Percentiles rank a stretch among this genome's conserved stretches.
Conservation (phyloP, 2,797 vertebrate genomes). For the Cygnus olor region DNA sequence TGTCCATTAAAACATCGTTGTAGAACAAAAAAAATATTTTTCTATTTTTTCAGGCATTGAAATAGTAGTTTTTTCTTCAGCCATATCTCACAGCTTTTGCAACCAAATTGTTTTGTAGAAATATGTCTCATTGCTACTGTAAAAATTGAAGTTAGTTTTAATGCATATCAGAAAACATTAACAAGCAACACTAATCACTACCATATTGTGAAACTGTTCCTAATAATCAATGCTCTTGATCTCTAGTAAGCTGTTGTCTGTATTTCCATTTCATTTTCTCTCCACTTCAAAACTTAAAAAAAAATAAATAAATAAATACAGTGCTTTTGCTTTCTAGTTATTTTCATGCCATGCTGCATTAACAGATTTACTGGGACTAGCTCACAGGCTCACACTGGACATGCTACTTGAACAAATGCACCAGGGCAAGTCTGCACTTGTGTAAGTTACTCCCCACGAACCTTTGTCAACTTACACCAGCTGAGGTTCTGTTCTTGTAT, state of each 20-base stretch:
- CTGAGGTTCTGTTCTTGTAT: background rate
- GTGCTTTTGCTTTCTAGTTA: background rate
- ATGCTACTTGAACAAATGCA: background rate
- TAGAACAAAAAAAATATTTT: background rate
- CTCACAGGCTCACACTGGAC: background rate
- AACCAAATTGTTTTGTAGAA: background rate
- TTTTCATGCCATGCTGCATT: background rate
- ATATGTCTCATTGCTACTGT: background rate
- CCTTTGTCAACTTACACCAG: background rate
- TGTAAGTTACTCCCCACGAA: background rate
- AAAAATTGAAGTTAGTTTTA: background rate
- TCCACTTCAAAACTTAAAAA: background rate
- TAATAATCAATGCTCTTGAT: background rate
- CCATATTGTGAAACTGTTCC: background rate
- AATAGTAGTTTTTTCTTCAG: background rate
- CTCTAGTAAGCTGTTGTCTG: background rate
- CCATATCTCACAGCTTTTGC: background rate
- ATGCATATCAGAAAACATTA: background rate
- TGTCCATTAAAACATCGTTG: background rate
- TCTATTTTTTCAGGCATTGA: background rate
- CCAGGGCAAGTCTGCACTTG: background rate
- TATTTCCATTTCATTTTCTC: background rate
- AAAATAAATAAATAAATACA: too few relatives aligned
- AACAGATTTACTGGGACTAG: background rate
- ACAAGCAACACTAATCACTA: background rate